Base-by-base conservation (phyloP, 1,140 invertebrate species). In the Lysiphlebus fabarum region DNA sequence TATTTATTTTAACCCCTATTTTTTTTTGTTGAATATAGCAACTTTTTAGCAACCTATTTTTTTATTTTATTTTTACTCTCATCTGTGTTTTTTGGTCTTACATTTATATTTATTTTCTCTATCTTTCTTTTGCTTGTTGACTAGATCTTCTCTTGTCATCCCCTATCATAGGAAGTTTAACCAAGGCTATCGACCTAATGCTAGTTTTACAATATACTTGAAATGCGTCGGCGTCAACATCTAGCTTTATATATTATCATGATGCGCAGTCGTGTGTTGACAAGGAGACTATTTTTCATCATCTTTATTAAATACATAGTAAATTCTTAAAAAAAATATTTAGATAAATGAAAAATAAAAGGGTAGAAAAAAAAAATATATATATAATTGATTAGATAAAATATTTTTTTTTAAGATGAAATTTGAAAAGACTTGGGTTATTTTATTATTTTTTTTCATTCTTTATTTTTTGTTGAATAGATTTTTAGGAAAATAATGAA, bases 161-260 rank as follows among this genome's bases (percentile, higher is more conserved):
- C 65, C 67, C 63, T n/a, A n/a, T n/a, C n/a, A n/a, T 67, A 66
- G 66, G 65, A 51, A 66, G 65, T 73, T 76, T 69, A 74, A 76
- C 73, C 71, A 69, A 72, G 70, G 70, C 71, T 76, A 76, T 75
- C 74, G 74, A 76, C 74, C 74, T 75, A 67, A 64, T 67, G 66
- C 17, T 26, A 26, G 17, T 26, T 26, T 26, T 2, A 26, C 17
- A 26, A 26, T 68, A n/a, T 5, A 40, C 38, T 40, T 40, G 38
- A 40, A 40, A 40, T 67, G 68, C 70, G 71, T 74, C 71, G 72
- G 73, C 68, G 71, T 74, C 68, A 70, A 72, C 70, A 65, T 70
- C 66, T 69, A 69, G 11, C 68, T 67, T 69, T 49, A 34, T 48
- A 9, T 26, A 41, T 36, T 34, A 26, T 53, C 11, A 36, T 34